These are phyloP conservation scores for Mimumesa dahlbomi DNA, from an alignment of 2,888 invertebrate species.

Conservation along the genomic window DNA sequence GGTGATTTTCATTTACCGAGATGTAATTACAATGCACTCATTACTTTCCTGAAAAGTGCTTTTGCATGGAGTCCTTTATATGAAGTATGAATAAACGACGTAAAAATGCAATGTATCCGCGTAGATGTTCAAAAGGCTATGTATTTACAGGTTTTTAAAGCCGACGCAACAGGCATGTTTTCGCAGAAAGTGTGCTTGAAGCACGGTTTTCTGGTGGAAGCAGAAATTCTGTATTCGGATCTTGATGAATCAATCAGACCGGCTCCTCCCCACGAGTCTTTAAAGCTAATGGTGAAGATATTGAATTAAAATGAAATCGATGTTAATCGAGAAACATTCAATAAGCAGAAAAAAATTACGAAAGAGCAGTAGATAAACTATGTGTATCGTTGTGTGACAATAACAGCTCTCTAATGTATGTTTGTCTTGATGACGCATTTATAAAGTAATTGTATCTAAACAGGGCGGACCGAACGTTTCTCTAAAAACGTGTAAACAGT, in stretches of 20 bases:
- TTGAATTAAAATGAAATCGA: conserved; percentile 62
- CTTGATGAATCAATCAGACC: conserved; percentile 86
- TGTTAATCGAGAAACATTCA: conserved; percentile 19
- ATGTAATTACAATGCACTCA: conserved; percentile 56
- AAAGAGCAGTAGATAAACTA: conserved; percentile 68
- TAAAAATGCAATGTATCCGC: background rate
- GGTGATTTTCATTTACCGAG: conserved; percentile 67
- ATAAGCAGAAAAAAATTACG: conserved; percentile 31
- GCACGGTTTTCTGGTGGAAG: conserved; percentile 85
- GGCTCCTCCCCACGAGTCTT: conserved; percentile 86
- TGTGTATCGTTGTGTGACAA: conserved; percentile 75
- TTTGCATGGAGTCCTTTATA: conserved; percentile 38
- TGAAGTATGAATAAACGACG: conserved; percentile 29
- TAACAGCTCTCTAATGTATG: conserved; percentile 73
- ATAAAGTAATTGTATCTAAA: conserved; percentile 40
- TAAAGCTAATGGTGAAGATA: conserved; percentile 85
- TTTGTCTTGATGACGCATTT: conserved; percentile 51
- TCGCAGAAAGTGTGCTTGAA: conserved; percentile 89
- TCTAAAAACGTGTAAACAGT: conserved; percentile 36
- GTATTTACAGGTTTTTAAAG: conserved; percentile 86
- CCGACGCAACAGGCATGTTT: conserved; percentile 90
- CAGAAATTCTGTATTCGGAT: conserved; percentile 87
- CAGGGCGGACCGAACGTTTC: conserved; percentile 46
- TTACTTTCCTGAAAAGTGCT: conserved; percentile 48
- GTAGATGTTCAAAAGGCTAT: background rate